These are phyloP conservation scores for Orientallactaga bullata DNA, from an alignment of 2,113 vertebrate genomes.

Conservation along the genomic window DNA sequence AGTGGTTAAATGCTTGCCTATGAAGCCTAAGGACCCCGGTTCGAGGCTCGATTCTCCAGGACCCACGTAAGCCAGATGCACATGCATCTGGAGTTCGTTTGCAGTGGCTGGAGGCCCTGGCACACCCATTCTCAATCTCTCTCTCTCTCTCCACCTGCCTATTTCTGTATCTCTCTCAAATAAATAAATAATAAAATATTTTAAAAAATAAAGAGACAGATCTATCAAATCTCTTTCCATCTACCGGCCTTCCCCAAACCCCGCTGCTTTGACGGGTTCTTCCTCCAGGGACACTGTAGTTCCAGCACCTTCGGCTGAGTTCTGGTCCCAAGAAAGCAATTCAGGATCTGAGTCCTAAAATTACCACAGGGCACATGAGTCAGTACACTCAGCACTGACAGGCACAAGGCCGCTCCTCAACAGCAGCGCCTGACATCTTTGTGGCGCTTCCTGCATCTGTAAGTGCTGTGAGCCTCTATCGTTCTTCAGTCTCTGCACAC, in stretches of 20 bases:
- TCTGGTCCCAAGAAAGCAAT: constrained; percentile 50
- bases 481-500: not conserved
- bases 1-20: too few species aligned
- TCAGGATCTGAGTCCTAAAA: constrained; percentile 26
- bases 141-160: too few species aligned
- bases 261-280: constrained; percentile 58
- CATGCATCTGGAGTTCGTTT: too few species aligned
- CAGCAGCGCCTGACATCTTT: not conserved
- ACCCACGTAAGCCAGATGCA: too few species aligned
- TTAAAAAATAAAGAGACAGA: constrained; percentile 47
- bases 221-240: not conserved
- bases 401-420: not conserved
- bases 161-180: too few species aligned
- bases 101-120: too few species aligned
- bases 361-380: constrained; percentile 7
- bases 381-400: not conserved
- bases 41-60: too few species aligned
- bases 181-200: not conserved
- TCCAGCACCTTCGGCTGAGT: constrained; percentile 43
- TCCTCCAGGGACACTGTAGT: constrained; percentile 63
- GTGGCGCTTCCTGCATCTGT: not conserved
- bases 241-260: not conserved
- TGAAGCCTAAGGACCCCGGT: too few species aligned
- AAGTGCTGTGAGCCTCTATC: not conserved
- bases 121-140: too few species aligned